Conservation (phyloP, 2,888 invertebrate genomes). For the Mesopsocus fuscifrons region DNA sequence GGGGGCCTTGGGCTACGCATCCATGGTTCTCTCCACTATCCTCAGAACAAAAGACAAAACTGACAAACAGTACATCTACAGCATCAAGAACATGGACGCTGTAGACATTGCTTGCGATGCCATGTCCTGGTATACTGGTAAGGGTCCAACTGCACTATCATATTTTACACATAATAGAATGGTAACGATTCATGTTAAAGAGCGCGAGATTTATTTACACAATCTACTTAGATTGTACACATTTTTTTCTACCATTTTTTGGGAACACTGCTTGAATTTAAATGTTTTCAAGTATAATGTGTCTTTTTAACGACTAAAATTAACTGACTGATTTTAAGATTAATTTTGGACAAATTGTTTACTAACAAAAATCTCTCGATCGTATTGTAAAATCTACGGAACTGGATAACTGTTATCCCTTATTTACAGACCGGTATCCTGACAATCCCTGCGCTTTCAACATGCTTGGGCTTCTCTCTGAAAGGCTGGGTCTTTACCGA, state of each 20-base stretch:
- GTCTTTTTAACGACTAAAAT: too few relatives aligned
- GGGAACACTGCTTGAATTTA: too few relatives aligned
- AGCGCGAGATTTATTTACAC: too few relatives aligned
- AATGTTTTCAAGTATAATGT: too few relatives aligned
- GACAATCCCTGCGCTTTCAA: conserved; percentile 47
- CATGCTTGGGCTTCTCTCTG: conserved; percentile 51
- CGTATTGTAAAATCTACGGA: too few relatives aligned
- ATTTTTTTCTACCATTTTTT: too few relatives aligned
- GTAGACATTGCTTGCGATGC: conserved; percentile 59
- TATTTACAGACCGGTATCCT: conserved; percentile 38
- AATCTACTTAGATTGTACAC: conserved; percentile 30
- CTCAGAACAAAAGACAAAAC: conserved; percentile 31
- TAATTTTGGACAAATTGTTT: conserved; percentile 4
- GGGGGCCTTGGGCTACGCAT: conserved; percentile 64
- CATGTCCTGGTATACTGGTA: conserved; percentile 54
- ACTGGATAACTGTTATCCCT: too few relatives aligned
- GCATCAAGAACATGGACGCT: conserved; percentile 62
- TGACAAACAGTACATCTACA: conserved; percentile 36
- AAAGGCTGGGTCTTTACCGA: conserved; percentile 34
- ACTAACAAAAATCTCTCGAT: too few relatives aligned
- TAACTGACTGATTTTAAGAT: background rate
- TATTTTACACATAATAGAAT: too few relatives aligned
- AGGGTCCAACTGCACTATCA: too few relatives aligned
- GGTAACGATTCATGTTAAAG: too few relatives aligned
- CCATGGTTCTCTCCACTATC: conserved; percentile 63